Conservation (phyloP, 2,797 vertebrate species). For the Catamblyrhynchus diadema region DNA sequence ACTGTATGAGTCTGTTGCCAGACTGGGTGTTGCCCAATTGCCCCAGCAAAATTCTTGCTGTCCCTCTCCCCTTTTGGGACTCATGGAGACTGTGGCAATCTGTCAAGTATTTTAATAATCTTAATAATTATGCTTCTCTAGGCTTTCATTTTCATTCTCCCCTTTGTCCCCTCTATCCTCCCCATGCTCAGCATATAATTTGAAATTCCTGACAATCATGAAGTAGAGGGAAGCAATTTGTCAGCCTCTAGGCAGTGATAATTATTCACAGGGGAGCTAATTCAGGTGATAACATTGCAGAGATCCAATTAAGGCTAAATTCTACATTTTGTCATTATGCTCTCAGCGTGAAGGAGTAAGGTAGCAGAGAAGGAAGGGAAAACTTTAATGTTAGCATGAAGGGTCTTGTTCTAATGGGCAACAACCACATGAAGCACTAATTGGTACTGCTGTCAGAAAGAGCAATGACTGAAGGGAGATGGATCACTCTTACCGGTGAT, state of each 20-base stretch:
- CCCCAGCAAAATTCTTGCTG: neutral
- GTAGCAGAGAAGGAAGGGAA: neutral
- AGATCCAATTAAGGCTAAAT: slow-evolving; percentile 66
- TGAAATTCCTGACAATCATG: slow-evolving; percentile 23
- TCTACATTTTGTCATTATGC: slow-evolving; percentile 43
- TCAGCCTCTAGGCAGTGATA: slow-evolving; percentile 43
- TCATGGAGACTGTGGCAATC: neutral
- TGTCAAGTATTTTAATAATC: neutral
- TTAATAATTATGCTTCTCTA: neutral
- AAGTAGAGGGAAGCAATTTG: slow-evolving; percentile 54
- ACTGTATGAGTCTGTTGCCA: neutral
- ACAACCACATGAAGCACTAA: neutral
- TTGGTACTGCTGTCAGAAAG: neutral
- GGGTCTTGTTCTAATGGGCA: neutral
- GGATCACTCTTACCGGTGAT: neutral
- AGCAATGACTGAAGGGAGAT: neutral
- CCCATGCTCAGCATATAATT: neutral
- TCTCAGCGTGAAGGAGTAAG: neutral
- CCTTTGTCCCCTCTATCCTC: neutral
- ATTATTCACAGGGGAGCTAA: slow-evolving; percentile 60
- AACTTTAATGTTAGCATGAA: neutral
- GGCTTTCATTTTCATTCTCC: neutral
- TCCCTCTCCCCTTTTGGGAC: neutral
- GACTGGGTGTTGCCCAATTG: neutral
- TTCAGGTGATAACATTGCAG: slow-evolving; percentile 58